Percentiles rank a stretch among this genome's conserved stretches.
These are phyloP conservation scores for Glomeris maerens DNA, from an alignment of 1,140 invertebrate genomes.

Conservation along the genomic window DNA sequence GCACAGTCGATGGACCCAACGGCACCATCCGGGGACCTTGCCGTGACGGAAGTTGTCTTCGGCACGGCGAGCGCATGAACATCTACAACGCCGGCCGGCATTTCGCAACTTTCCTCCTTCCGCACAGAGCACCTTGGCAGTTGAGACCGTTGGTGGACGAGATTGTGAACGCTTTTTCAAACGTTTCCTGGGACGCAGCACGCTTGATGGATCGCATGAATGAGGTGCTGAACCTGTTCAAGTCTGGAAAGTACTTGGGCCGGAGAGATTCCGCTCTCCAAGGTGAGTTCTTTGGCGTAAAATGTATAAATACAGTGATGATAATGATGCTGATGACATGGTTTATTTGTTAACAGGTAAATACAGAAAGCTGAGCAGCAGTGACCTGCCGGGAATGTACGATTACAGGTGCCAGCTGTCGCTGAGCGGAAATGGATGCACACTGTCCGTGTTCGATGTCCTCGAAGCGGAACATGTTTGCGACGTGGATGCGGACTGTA, in stretches of 20 bases:
- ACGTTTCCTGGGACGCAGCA: conserved; percentile 22
- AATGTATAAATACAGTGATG: neutral
- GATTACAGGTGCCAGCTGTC: conserved; percentile 31
- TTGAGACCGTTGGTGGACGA: conserved; percentile 24
- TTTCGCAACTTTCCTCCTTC: conserved; percentile 32
- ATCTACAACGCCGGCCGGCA: conserved; percentile 33
- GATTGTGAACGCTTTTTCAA: conserved; percentile 25
- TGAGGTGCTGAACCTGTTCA: conserved; percentile 24
- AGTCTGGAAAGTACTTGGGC: conserved; percentile 27
- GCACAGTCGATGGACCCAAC: conserved; percentile 9
- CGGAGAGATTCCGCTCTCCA: conserved; percentile 4
- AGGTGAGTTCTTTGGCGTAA: too few relatives aligned
- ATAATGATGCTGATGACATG: neutral
- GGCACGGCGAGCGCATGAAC: conserved; percentile 34
- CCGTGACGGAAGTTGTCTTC: conserved; percentile 26
- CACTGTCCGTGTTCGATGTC: conserved; percentile 29
- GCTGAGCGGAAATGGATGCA: conserved; percentile 27
- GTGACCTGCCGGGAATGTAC: conserved; percentile 27
- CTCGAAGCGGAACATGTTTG: conserved; percentile 31
- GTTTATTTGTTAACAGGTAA: too few relatives aligned
- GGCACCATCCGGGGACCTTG: conserved; percentile 20
- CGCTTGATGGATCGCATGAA: conserved; percentile 25
- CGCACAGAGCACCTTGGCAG: conserved; percentile 28
- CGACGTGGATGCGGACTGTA: conserved; percentile 26
- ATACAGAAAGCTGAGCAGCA: conserved; percentile 12